Percentiles rank a stretch among this genome's conserved stretches.
Evolutionary conservation across 1,140 invertebrate genomes (phyloP).

Genomic region (Notospermus geniculatus): DNA sequence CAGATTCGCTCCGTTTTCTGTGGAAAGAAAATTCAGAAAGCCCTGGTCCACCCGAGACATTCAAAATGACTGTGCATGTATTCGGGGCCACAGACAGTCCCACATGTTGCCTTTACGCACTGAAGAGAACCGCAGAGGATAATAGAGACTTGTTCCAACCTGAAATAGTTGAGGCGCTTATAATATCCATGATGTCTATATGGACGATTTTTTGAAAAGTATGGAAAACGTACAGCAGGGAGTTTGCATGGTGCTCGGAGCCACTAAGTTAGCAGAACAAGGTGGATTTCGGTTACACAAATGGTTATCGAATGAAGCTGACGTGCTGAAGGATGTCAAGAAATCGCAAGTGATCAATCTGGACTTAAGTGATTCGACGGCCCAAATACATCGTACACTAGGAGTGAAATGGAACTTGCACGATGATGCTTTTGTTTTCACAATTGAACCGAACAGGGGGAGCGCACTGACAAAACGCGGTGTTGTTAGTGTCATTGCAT

Average conservation of each 20-base stretch:
- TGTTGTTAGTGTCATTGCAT: slow-evolving; percentile 4
- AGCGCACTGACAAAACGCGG: background rate
- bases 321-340: background rate
- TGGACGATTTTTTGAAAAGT: slow-evolving; percentile 2
- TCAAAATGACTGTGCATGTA: background rate
- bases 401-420: background rate
- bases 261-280: background rate
- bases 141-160: background rate
- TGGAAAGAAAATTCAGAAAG: background rate
- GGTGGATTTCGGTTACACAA: background rate
- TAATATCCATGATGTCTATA: background rate
- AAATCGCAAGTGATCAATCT: slow-evolving; percentile 1
- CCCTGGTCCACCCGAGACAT: background rate
- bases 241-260: background rate
- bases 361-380: background rate
- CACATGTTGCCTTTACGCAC: background rate
- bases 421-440: slow-evolving; percentile 2
- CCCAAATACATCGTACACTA: background rate
- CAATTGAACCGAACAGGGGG: background rate
- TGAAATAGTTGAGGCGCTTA: background rate
- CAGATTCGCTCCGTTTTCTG: background rate
- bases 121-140: background rate
- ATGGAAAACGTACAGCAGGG: background rate
- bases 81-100: slow-evolving; percentile 7
- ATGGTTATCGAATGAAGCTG: background rate